Evolutionary conservation across 2,113 vertebrate genomes (phyloP), one percentile per base, ranked within the genome.

Genomic region (Stomatorhinus ivindoensis): DNA sequence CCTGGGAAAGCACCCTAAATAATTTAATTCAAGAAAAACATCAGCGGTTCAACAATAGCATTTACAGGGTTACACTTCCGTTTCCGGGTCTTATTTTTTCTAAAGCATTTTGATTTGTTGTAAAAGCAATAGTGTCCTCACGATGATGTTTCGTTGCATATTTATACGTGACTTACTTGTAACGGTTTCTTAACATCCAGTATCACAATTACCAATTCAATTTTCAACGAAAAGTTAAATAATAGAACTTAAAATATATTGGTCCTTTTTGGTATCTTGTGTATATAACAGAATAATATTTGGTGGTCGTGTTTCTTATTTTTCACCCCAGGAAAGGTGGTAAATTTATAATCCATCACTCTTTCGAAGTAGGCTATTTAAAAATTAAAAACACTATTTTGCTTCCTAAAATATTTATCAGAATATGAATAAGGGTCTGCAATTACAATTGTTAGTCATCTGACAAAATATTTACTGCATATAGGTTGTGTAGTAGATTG

Each of bases 41-140:
- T 46, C 27, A 15, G 6, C 24, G 21, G 17, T 44, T 42, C 31
- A n/a, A 61, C 39, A 24, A 65, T 42, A 21, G 13, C n/a, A 87
- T n/a, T 44, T 58, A 61, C 3, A 21, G 6, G 39, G 50, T n/a
- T 53, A 46, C 24, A 44, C 39, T 89, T 89, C 88, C 88, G 80
- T 51, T 89, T 89, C 88, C 88, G 51, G 80, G 80, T 85, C 88
- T 35, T 15, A 24, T 46, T 84, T 73, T 76, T 55, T 82, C n/a
- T 35, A 51, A 82, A 2, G 13, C 27, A 42, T 65, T 87, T 53
- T n/a, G 9, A 8, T n/a, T 83, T 46, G 35, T 47, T 21, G 39
- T 7, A 31, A 83, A 24, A 47, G 19, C 4, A 35, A 83, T 11
- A 21, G 39, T 21, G 80, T 19, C 21, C 17, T 21, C 15, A 46